Evolutionary conservation across 1,140 invertebrate genomes (phyloP), one percentile per base, ranked within the genome.

Genomic region (Eumeta japonica): DNA sequence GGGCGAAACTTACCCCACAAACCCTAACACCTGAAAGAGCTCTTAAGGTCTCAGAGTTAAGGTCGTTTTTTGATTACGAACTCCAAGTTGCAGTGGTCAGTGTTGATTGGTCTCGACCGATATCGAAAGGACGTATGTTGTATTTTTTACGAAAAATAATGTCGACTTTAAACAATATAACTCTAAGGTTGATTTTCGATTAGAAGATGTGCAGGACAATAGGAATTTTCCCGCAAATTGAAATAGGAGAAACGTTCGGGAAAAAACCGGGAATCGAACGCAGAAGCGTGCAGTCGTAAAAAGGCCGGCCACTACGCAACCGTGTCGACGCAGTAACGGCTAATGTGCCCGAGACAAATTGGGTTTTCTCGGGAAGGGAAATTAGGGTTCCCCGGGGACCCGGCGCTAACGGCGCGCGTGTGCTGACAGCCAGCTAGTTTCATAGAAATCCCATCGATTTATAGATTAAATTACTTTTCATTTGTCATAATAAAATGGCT

Each of bases 281-380:
- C n/a, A 60, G 40, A 41, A 46, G 46, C 36, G 48, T 31, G 27
- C 33, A 34, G 53, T 65, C 58, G 58, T 71, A 67, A 67, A 66
- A 65, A 24, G 59, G 52, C 35, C 38, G 46, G 36, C 46, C 48
- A 52, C 50, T 56, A 48, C 55, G 56, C 54, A 62, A 65, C 56
- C 54, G 63, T 62, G 59, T 58, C 60, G 52, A 52, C 52, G 58
- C 62, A 63, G 61, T 58, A 62, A 60, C 55, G 52, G 52, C 60
- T 73, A 71, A 73, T 71, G 65, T 58, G 61, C 54, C 51, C 58
- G 41, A 60, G 59, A 55, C 62, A 70, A 70, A 73, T 73, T 68
- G 68, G 67, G 65, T 71, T 71, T 38, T 45, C 56, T 53, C 49
- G 50, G 51, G 45, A 40, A 53, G 46, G 50, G 48, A 58, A 71